Base-by-base conservation (phyloP, 92 coral and sea anemone genomes). In the Heliopora coerulea region DNA sequence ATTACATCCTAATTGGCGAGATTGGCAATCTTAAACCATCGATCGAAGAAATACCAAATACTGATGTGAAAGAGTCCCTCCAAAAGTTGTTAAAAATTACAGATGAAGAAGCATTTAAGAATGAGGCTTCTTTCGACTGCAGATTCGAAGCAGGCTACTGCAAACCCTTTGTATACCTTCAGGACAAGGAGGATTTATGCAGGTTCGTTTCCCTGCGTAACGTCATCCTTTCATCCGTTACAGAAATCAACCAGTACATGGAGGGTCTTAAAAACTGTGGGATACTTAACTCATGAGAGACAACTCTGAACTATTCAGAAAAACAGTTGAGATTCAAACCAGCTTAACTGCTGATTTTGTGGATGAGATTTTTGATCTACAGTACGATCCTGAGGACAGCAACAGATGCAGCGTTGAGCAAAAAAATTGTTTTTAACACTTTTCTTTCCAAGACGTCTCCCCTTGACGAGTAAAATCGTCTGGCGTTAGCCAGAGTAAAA, bases 211-310 rank as follows among this genome's bases (percentile, higher is more conserved):
- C 73, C 18, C 63, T 70, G 39, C 86, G 75, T 72, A 54, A 82
- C 56, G 59, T 62, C 42, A 24, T 75, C 14, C 86, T 82, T 44
- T 31, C 66, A 42, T 75, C 86, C 67, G 49, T 82, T 26, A 82
- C 69, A 35, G 82, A 82, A 58, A 25, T 46, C 68, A 75, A 82
- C 78, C 82, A 82, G 78, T 82, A 29, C 61, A 64, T 82, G 10
- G 82, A 82, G 57, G 86, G 86, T 20, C 52, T 75, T 30, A 81
- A 74, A 56, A 54, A 75, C 31, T 82, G 81, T 81, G 63, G 65
- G 46, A 54, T 82, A 54, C 68, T 82, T 25, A 28, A 58, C 83
- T 79, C 12, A 67, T 66, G 11, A 41, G 54, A 56, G 63, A 37
- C 41, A 30, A 30, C 56, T 67, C 68, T 37, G 68, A 56, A 37